Conservation (phyloP, 2,797 vertebrate species). For the Neosilurus hyrtlii region DNA sequence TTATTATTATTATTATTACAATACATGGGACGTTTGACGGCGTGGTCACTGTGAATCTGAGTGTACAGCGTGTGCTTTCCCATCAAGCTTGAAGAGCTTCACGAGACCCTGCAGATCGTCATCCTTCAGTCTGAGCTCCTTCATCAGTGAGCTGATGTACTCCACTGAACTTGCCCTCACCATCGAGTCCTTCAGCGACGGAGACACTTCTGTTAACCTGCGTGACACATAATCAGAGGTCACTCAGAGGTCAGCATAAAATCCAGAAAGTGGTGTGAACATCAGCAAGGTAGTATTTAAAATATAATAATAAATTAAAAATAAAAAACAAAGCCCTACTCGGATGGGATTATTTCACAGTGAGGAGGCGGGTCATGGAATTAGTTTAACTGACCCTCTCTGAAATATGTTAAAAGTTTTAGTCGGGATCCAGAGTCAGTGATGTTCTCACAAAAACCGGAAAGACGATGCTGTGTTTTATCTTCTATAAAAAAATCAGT, state of each 20-base stretch:
- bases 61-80: background rate
- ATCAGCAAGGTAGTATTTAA: background rate
- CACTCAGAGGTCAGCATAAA: background rate
- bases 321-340: background rate
- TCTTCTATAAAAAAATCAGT: background rate
- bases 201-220: conserved; percentile 71
- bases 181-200: conserved; percentile 63
- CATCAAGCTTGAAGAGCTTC: conserved; percentile 57
- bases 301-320: no score
- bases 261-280: background rate
- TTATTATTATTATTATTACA: no score
- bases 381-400: background rate
- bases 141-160: conserved; percentile 66
- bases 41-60: background rate
- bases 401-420: background rate
- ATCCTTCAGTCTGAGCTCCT: conserved; percentile 64
- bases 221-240: background rate
- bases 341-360: background rate
- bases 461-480: background rate
- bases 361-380: background rate
- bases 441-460: background rate
- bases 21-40: no score
- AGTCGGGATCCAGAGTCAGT: background rate
- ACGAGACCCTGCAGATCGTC: conserved; percentile 67
- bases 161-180: conserved; percentile 54